Evolutionary conservation across 2,113 vertebrate genomes (phyloP), one percentile per base, ranked within the genome.

Genomic region (Atlantisia rogersi): DNA sequence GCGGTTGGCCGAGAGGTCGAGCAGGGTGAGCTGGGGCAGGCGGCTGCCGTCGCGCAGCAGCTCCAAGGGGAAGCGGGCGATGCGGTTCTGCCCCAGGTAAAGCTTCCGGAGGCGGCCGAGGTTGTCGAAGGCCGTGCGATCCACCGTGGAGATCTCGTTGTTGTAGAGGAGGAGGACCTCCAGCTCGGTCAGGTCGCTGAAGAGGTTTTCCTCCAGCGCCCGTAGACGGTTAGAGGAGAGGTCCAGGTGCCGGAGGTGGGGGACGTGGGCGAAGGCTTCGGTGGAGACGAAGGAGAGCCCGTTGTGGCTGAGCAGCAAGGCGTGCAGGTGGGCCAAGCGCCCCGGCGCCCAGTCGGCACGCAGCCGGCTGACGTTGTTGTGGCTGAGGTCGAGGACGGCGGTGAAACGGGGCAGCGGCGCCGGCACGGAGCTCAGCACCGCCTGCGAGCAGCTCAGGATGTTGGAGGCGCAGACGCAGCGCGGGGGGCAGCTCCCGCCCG

Each of bases 131-230:
- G 99, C 99, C 1, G 97, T 96, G 79, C 98, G 98, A 82, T 99
- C 99, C 77, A 99, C 98, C 31, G 98, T 96, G 39, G 97, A 21
- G 81, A 99, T 99, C 80, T 98, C 98, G 96, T 99, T 99, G 88
- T 99, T 98, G 97, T 99, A 99, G n/a, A 99, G 98, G 81, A 99
- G 96, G 60, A 99, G 98, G 52, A 99, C 99, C 97, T 99, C 99
- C 94, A 99, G 93, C 58, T 98, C 94, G 35, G 95, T 90, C 94
- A 99, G 94, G 37, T 98, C 98, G 24, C 99, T 99, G 96, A 99
- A 99, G 79, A 99, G 98, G 74, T 98, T 98, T 97, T 99, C 99
- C 3, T 99, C 99, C 91, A 99, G 97, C 10, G 92, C 85, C 2
- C 93, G 95, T 48, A 99, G 92, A 25, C 95, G 98, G 85, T 99